Evolutionary conservation across 2,113 vertebrate species (phyloP).

Genomic region (Ondatra zibethicus): DNA sequence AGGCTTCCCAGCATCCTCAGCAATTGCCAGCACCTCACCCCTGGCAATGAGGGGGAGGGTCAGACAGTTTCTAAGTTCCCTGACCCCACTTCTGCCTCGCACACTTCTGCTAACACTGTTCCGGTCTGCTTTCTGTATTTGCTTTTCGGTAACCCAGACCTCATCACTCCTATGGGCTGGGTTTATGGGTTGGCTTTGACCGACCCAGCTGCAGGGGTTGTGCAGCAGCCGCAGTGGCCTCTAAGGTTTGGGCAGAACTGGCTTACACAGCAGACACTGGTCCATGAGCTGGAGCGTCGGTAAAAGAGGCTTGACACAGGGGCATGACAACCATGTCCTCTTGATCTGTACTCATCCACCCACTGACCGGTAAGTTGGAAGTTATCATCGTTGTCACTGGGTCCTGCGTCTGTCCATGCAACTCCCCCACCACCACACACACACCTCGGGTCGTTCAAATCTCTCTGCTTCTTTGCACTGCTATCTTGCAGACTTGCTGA

Average conservation of each 20-base stretch:
- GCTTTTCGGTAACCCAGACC: not conserved
- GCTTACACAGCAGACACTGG: not conserved
- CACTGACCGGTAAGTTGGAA: too few relatives aligned
- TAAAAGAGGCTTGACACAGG: too few relatives aligned
- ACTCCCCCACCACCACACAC: too few relatives aligned
- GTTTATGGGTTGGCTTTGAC: not conserved
- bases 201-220: too few relatives aligned
- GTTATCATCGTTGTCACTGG: accelerated
- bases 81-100: not conserved
- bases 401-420: too few relatives aligned
- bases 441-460: not conserved
- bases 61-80: not conserved
- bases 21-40: too few relatives aligned
- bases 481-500: not conserved
- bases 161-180: not conserved
- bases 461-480: not conserved
- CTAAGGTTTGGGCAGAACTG: not conserved
- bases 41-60: not conserved
- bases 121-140: not conserved
- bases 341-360: not conserved
- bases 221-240: too few relatives aligned
- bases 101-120: not conserved
- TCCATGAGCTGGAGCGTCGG: not conserved
- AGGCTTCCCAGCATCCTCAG: not conserved
- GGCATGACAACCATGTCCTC: accelerated